A percentile compares a stretch with the other conserved stretches of the same genome.
Evolutionary conservation across 2,113 vertebrate species (phyloP).

Genomic region (Entelurus aequoreus): DNA sequence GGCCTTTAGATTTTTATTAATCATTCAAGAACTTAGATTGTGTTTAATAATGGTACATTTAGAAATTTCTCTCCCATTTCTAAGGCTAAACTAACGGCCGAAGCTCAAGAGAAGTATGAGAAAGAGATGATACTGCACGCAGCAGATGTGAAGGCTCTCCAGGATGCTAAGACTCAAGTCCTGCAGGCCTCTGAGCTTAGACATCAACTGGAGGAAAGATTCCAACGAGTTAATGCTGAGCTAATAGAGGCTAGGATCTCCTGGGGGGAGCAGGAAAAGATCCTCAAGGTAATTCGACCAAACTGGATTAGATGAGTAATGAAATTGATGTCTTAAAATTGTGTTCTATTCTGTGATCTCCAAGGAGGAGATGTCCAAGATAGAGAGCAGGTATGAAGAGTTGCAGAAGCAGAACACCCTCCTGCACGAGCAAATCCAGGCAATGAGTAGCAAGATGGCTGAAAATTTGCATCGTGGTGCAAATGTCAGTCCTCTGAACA

Average conservation of each 20-base stretch:
- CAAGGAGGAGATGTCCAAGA: constrained; percentile 86
- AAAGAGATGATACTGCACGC: constrained; percentile 91
- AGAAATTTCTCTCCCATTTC: constrained; percentile 1
- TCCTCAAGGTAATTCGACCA: constrained; percentile 79
- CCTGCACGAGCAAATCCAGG: constrained; percentile 92
- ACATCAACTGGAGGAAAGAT: constrained; percentile 84
- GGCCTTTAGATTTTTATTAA: neutral
- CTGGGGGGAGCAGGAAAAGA: constrained; percentile 89
- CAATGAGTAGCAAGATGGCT: constrained; percentile 84
- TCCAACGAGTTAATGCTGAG: constrained; percentile 78
- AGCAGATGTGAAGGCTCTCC: constrained; percentile 87
- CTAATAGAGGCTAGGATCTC: constrained; percentile 84
- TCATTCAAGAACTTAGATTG: neutral
- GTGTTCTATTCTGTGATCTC: neutral
- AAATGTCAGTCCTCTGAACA: constrained; percentile 70
- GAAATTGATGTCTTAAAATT: neutral
- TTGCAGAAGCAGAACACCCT: constrained; percentile 87
- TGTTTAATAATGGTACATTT: neutral
- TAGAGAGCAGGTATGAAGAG: constrained; percentile 78
- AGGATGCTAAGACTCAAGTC: constrained; percentile 83
- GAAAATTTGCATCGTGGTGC: constrained; percentile 76
- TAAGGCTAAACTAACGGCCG: constrained; percentile 84
- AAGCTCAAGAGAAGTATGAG: constrained; percentile 96
- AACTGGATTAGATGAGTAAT: neutral
- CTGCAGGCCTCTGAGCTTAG: constrained; percentile 68